Evolutionary conservation across 2,113 vertebrate species (phyloP).

Genomic region (Hepsetus odoe): DNA sequence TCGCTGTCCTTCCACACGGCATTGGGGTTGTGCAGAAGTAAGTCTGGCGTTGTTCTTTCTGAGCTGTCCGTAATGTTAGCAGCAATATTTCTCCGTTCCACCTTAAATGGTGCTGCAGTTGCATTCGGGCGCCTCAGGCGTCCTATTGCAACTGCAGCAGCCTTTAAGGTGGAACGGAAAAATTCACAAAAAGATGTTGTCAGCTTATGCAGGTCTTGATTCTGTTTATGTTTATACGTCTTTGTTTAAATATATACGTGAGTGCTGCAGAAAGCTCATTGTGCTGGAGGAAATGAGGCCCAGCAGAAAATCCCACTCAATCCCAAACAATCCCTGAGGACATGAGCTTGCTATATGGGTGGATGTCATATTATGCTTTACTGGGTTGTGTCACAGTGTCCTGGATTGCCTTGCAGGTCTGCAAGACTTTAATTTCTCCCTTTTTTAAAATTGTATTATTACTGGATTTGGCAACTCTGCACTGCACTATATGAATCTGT

Average conservation of each 20-base stretch:
- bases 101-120: not conserved
- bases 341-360: not conserved
- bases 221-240: not conserved
- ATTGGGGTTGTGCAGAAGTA: not conserved
- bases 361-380: too few species aligned
- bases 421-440: too few species aligned
- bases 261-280: not conserved
- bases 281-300: not conserved
- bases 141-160: not conserved
- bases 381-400: not conserved
- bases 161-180: too few species aligned
- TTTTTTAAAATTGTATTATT: too few species aligned
- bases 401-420: too few species aligned
- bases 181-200: too few species aligned
- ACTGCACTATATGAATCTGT: too few species aligned
- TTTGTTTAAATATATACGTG: not conserved
- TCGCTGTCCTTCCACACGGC: constrained; percentile 25
- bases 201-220: too few species aligned
- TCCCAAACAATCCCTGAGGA: not conserved
- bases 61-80: too few species aligned
- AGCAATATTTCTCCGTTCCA: not conserved
- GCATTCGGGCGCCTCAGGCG: not conserved
- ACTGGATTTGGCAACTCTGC: too few species aligned
- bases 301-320: not conserved
- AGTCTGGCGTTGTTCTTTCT: not conserved